Conservation (phyloP, 2,113 vertebrate species). For the Clupea harengus region DNA sequence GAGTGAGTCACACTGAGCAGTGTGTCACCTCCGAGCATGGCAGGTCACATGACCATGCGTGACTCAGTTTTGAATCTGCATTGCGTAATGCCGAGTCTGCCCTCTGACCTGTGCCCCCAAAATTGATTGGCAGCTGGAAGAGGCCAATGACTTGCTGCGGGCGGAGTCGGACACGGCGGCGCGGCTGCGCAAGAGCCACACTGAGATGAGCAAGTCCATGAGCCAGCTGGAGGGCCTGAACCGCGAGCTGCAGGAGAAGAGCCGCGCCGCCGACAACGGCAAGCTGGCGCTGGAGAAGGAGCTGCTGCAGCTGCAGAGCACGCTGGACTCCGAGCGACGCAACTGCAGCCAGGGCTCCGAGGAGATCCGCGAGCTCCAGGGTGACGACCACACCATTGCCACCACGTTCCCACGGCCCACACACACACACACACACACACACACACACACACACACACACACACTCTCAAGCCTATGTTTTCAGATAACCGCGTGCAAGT, state of each 20-base stretch:
- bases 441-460: background rate
- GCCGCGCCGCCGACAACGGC: constrained; percentile 75
- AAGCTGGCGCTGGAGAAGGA: constrained; percentile 70
- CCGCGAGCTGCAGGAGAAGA: constrained; percentile 91
- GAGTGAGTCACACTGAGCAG: background rate
- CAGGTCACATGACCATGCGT: background rate
- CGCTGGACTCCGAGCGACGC: constrained; percentile 88
- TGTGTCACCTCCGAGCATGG: background rate
- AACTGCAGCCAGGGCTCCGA: constrained; percentile 92
- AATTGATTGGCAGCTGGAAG: constrained; percentile 78
- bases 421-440: background rate
- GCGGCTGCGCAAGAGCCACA: constrained; percentile 89
- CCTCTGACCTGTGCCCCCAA: background rate
- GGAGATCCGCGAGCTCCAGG: constrained; percentile 94
- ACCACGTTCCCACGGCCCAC: background rate
- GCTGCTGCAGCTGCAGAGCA: constrained; percentile 85
- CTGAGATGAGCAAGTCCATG: constrained; percentile 87
- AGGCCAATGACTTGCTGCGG: constrained; percentile 91
- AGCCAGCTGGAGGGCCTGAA: constrained; percentile 88
- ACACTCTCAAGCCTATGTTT: background rate
- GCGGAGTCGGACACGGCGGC: constrained; percentile 93
- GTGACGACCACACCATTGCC: constrained; percentile 61
- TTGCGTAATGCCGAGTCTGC: background rate
- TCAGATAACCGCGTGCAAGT: background rate
- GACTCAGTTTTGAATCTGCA: background rate